Conservation (phyloP, 2,113 vertebrate genomes). For the Corapipo altera region DNA sequence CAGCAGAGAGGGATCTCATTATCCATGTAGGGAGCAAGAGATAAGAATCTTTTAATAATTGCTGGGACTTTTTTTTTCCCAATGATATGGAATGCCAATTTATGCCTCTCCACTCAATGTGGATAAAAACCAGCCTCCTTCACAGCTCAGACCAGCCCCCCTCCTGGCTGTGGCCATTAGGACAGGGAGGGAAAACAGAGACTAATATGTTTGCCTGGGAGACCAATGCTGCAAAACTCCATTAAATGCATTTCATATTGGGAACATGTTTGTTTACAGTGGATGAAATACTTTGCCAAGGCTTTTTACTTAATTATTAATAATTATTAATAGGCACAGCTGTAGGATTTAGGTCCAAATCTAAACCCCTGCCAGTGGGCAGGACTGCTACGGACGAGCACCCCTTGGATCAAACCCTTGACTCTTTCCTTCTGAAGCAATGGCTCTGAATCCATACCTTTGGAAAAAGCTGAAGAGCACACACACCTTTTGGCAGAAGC, state of each 20-base stretch:
- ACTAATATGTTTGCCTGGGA: constrained; percentile 70
- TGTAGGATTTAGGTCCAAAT: not conserved
- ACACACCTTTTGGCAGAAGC: not conserved
- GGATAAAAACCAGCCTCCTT: constrained; percentile 74
- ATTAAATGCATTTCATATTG: constrained; percentile 43
- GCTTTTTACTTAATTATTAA: constrained; percentile 47
- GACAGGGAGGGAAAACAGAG: constrained; percentile 65
- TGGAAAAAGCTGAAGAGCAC: not conserved
- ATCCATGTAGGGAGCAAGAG: constrained; percentile 82
- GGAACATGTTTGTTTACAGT: constrained; percentile 53
- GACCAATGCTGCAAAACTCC: constrained; percentile 58
- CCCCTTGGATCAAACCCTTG: not conserved
- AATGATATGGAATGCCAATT: constrained; percentile 83
- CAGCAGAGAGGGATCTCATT: constrained; percentile 85
- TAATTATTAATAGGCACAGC: constrained; percentile 22
- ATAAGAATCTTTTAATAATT: constrained; percentile 89
- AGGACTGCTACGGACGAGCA: not conserved
- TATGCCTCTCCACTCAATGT: constrained; percentile 69
- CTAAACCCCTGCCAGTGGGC: not conserved
- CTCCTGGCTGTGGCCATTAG: constrained; percentile 73
- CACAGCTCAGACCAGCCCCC: constrained; percentile 62
- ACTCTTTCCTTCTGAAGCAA: not conserved
- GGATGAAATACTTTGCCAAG: constrained; percentile 16
- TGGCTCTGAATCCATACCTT: not conserved
- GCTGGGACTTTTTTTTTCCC: constrained; percentile 81